Evolutionary conservation across 2,797 vertebrate species (phyloP).

Genomic region (Macroramphosus scolopax): DNA sequence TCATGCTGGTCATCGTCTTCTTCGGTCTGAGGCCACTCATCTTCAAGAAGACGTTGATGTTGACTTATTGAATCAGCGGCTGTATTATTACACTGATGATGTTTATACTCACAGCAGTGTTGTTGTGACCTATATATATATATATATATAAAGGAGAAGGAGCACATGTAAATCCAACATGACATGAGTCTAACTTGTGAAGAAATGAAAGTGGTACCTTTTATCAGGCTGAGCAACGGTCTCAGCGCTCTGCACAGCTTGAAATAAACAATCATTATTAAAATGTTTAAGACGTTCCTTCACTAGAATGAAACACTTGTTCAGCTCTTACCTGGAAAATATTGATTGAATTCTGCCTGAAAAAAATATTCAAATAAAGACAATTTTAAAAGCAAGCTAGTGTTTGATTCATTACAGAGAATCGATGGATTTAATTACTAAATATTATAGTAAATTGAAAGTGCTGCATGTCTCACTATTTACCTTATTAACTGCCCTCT

Average conservation of each 20-base stretch:
- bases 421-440: too few relatives aligned
- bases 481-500: constrained; percentile 1
- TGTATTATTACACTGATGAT: not conserved
- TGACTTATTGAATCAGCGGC: not conserved
- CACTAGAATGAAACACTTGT: not conserved
- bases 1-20: constrained; percentile 56
- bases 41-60: constrained; percentile 26
- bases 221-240: too few relatives aligned
- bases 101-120: constrained; percentile 42
- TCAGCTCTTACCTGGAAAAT: constrained; percentile 32
- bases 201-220: constrained; percentile 44
- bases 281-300: not conserved
- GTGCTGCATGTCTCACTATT: too few relatives aligned
- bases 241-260: too few relatives aligned
- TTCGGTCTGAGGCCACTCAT: constrained; percentile 71
- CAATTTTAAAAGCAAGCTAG: too few relatives aligned
- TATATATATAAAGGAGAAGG: not conserved
- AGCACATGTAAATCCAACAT: constrained; percentile 8
- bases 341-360: constrained; percentile 32
- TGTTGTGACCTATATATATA: constrained; percentile 32
- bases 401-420: too few relatives aligned
- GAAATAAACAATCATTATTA: too few relatives aligned
- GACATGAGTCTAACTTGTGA: not conserved
- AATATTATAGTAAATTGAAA: too few relatives aligned
- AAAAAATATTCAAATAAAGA: too few relatives aligned